phyloP scores from a whole-genome alignment of 2,113 vertebrate genomes.

The Oreochromis aureus region DNA sequence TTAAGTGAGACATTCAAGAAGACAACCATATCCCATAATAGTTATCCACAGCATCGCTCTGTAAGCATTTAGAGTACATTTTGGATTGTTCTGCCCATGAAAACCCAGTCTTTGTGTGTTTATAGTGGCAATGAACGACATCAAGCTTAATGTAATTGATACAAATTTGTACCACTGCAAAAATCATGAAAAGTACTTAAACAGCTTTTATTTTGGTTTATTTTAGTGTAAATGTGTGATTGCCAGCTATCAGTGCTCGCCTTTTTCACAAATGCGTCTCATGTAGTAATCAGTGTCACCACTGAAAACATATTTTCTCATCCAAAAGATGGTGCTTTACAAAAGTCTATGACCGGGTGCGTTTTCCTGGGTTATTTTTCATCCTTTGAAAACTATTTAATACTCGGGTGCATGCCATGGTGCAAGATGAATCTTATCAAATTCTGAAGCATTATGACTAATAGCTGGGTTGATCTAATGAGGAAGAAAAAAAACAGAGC shows the following conservation, averaged over 20 bases:
- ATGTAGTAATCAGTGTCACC: neutral
- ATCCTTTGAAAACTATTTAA: slow-evolving; percentile 23
- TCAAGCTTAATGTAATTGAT: neutral
- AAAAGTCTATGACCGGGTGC: neutral
- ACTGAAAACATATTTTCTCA: neutral
- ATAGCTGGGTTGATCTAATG: slow-evolving; percentile 41
- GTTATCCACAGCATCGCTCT: neutral
- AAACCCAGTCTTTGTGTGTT: neutral
- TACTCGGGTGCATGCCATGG: neutral
- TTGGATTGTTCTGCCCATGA: neutral
- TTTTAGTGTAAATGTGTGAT: neutral
- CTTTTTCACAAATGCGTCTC: neutral
- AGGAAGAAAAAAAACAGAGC: slow-evolving; percentile 1
- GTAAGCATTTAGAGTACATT: neutral
- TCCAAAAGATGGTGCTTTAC: neutral
- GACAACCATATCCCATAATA: neutral
- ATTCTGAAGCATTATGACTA: slow-evolving; percentile 46
- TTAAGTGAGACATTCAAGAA: neutral
- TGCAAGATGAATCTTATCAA: slow-evolving; percentile 41
- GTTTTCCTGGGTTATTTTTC: neutral
- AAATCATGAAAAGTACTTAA: neutral
- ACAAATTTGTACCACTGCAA: neutral
- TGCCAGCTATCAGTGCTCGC: neutral
- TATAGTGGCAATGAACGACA: neutral
- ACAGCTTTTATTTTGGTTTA: neutral